Percentiles rank a stretch among this genome's conserved stretches.
phyloP scores from a whole-genome alignment of 92 coral and sea anemone species.

The Phenganax marumi region DNA sequence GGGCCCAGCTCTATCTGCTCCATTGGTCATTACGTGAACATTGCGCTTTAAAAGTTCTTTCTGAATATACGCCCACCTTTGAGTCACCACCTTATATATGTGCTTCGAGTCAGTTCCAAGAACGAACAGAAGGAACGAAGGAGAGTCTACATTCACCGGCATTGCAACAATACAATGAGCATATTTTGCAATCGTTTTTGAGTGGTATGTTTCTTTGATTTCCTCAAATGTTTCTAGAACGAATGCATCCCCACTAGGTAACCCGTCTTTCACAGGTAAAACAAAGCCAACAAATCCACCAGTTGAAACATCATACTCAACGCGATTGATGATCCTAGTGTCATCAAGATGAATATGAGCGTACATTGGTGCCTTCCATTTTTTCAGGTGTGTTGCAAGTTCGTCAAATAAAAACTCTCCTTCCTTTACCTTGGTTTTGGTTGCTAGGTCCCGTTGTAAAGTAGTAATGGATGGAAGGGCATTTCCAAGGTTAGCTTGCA shows the following conservation, averaged over 20 bases:
- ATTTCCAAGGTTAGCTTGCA: background rate
- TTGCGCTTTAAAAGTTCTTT: no score
- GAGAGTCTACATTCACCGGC: no score
- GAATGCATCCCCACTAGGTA: background rate
- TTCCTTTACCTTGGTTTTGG: background rate
- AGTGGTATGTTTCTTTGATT: background rate
- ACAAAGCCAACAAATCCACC: background rate
- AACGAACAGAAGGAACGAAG: no score
- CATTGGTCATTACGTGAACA: background rate
- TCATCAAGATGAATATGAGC: background rate
- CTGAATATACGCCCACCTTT: no score
- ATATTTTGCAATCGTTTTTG: background rate
- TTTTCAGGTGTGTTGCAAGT: background rate
- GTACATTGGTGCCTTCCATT: background rate
- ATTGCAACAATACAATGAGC: no score
- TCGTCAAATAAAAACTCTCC: background rate
- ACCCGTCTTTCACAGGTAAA: constrained; percentile 1
- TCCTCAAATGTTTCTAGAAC: background rate
- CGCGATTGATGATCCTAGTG: background rate
- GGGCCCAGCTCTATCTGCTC: background rate
- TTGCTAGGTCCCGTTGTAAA: background rate
- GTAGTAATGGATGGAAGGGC: background rate
- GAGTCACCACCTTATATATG: no score
- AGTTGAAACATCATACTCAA: background rate
- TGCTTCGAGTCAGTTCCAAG: no score